Conservation (phyloP, 2,113 vertebrate species). For the Saguinus midas region DNA sequence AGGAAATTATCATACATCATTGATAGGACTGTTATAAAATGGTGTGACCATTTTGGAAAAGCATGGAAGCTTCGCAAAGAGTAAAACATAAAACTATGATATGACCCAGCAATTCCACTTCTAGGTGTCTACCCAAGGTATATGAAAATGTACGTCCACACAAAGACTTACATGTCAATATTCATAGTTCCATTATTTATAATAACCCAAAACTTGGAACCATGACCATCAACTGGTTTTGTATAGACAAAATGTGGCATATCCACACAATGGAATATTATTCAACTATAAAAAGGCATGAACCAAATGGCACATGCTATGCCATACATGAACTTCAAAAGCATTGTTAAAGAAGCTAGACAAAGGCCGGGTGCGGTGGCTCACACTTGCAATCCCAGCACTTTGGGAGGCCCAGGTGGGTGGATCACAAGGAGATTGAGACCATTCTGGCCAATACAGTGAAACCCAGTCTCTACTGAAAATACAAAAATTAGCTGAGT, state of each 20-base stretch:
- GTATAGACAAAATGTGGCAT: not conserved
- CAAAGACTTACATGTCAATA: not conserved
- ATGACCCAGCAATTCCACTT: not conserved
- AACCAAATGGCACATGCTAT: not conserved
- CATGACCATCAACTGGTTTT: not conserved
- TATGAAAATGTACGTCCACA: not conserved
- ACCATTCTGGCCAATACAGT: too few species aligned
- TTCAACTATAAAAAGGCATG: conserved; percentile 20
- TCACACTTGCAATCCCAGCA: too few species aligned
- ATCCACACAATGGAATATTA: not conserved
- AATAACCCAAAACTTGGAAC: not conserved
- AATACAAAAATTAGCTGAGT: too few species aligned
- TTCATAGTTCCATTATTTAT: not conserved
- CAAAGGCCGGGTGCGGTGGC: too few species aligned
- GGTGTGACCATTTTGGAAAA: conserved; percentile 3
- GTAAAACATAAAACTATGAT: conserved; percentile 8
- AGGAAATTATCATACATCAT: not conserved
- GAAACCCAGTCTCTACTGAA: too few species aligned
- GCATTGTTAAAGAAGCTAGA: not conserved
- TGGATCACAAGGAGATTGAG: too few species aligned
- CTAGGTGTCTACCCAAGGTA: not conserved
- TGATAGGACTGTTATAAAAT: not conserved
- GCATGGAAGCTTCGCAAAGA: not conserved
- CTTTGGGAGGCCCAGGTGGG: too few species aligned
- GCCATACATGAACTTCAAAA: not conserved